phyloP scores from a whole-genome alignment of 2,113 vertebrate species.

The Coryphaenoides rupestris region DNA sequence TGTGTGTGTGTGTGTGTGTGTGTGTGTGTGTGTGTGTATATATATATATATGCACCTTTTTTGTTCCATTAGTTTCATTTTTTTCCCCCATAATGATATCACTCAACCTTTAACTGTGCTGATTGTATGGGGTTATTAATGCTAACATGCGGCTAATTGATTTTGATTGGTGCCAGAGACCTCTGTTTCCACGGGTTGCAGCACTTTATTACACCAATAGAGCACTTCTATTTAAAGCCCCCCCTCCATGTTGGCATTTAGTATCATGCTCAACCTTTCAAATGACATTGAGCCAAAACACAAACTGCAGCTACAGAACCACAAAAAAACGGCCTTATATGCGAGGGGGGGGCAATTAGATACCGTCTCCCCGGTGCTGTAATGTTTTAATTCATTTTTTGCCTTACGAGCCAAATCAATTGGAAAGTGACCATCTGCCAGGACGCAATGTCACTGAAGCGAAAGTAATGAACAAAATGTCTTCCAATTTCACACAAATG shows the following conservation, averaged over 20 bases:
- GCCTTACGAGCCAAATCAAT: constrained; percentile 79
- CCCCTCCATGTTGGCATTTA: constrained; percentile 68
- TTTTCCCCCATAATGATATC: constrained; percentile 11
- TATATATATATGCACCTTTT: no score
- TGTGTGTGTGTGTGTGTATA: no score
- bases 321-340: constrained; percentile 70
- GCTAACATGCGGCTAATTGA: constrained; percentile 38
- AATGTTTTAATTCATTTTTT: constrained; percentile 84
- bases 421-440: constrained; percentile 89
- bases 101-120: constrained; percentile 27
- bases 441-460: constrained; percentile 69
- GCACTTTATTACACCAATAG: constrained; percentile 66
- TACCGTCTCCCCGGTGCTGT: constrained; percentile 75
- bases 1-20: no score
- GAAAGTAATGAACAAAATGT: constrained; percentile 79
- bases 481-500: constrained; percentile 65
- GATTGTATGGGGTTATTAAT: constrained; percentile 5
- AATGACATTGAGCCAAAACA: constrained; percentile 72
- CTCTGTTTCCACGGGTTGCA: constrained; percentile 65
- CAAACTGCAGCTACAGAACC: constrained; percentile 66
- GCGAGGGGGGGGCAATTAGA: constrained; percentile 74
- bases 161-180: constrained; percentile 45
- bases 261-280: constrained; percentile 76
- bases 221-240: constrained; percentile 72
- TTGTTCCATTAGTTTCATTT: not conserved